These are phyloP conservation scores for Eurois occulta DNA, from an alignment of 2,888 invertebrate genomes.

Conservation along the genomic window DNA sequence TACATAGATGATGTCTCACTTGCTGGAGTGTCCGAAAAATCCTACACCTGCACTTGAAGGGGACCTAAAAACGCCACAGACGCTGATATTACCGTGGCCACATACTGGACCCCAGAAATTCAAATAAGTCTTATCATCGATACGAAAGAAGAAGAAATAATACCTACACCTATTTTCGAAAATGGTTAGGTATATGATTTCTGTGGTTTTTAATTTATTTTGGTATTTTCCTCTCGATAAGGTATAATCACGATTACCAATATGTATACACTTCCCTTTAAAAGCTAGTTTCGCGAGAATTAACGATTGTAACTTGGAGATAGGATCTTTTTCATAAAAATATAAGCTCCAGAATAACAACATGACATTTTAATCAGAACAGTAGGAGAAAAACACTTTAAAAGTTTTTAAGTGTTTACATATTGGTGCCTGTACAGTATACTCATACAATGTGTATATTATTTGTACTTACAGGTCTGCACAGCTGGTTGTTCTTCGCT, in stretches of 20 bases:
- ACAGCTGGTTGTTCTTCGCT: conserved; percentile 97
- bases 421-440: too few species aligned
- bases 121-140: not conserved
- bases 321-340: too few species aligned
- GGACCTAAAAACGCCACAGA: not conserved
- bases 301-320: too few species aligned
- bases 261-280: too few species aligned
- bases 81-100: not conserved
- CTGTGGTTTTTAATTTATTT: not conserved
- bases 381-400: too few species aligned
- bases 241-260: too few species aligned
- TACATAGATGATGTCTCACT: not conserved
- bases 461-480: conserved; percentile 91
- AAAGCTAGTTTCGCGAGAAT: too few species aligned
- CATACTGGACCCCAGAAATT: not conserved
- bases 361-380: too few species aligned
- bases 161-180: not conserved
- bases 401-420: too few species aligned
- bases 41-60: not conserved
- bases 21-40: not conserved
- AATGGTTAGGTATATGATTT: not conserved
- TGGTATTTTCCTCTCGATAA: not conserved
- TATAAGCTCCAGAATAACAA: too few species aligned
- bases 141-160: not conserved
- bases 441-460: too few species aligned